Conservation (phyloP, 1,140 invertebrate species). For the Lordiphosa clarofinis region DNA sequence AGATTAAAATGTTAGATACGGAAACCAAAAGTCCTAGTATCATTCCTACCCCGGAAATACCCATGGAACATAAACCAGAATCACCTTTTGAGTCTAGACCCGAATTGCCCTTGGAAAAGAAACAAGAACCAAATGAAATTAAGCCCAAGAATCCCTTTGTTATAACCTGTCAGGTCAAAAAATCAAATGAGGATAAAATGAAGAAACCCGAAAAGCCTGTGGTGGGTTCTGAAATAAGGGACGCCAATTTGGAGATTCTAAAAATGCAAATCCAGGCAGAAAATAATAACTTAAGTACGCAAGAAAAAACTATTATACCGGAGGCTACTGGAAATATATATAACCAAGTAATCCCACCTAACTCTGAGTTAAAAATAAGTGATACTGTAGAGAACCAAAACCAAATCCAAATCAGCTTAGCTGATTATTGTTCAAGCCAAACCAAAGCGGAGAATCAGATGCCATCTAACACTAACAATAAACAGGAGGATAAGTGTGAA, state of each 20-base stretch:
- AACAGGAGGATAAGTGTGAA: too few species aligned
- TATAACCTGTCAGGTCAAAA: background rate
- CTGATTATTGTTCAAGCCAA: too few species aligned
- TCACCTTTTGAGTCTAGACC: constrained; percentile 21
- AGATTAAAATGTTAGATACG: background rate
- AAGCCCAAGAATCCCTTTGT: background rate
- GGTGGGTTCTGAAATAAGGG: background rate
- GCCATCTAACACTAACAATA: too few species aligned
- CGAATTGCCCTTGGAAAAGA: constrained; percentile 10
- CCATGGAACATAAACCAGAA: constrained; percentile 17
- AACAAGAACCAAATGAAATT: background rate
- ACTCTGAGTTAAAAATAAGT: too few species aligned
- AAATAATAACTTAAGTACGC: background rate
- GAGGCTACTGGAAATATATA: too few species aligned
- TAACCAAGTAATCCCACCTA: too few species aligned
- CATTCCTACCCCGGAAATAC: constrained; percentile 6
- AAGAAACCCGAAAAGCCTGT: background rate
- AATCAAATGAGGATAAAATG: background rate
- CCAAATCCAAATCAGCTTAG: too few species aligned
- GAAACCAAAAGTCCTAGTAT: background rate
- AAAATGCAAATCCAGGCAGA: constrained; percentile 7
- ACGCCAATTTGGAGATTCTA: background rate
- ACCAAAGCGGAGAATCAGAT: too few species aligned
- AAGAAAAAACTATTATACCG: too few species aligned
- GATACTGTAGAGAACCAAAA: too few species aligned